phyloP scores from a whole-genome alignment of 2,888 invertebrate genomes.

The Andrena camellia region DNA sequence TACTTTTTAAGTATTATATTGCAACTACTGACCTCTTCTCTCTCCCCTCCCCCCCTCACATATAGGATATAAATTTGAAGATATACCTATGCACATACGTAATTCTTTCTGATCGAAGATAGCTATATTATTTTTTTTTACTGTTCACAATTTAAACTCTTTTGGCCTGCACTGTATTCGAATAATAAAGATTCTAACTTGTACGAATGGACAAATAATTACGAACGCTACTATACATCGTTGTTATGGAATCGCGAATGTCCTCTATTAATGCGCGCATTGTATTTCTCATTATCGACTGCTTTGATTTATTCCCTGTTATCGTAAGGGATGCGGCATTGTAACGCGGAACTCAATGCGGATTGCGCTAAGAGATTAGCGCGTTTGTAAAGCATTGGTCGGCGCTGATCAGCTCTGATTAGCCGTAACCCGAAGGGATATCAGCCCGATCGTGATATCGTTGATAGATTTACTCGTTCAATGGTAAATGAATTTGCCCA shows the following conservation, averaged over 20 bases:
- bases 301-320: constrained; percentile 79
- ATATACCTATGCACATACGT: no score
- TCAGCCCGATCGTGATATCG: constrained; percentile 37
- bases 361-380: constrained; percentile 79
- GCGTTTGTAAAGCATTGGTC: constrained; percentile 50
- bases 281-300: constrained; percentile 75
- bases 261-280: constrained; percentile 50
- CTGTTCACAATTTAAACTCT: no score
- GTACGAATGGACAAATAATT: not conserved
- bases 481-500: not conserved
- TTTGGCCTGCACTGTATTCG: no score
- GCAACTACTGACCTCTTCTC: no score
- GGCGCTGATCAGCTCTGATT: constrained; percentile 46
- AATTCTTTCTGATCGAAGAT: no score
- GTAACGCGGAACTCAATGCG: constrained; percentile 61
- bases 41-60: no score
- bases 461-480: constrained; percentile 39
- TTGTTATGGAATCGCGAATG: constrained; percentile 7
- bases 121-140: no score
- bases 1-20: no score
- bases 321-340: constrained; percentile 78
- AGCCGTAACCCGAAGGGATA: constrained; percentile 30
- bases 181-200: no score
- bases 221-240: not conserved
- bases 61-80: no score